A percentile compares a stretch with the other conserved stretches of the same genome.
phyloP scores from a whole-genome alignment of 1,140 invertebrate species.

The Cherax quadricarinatus region DNA sequence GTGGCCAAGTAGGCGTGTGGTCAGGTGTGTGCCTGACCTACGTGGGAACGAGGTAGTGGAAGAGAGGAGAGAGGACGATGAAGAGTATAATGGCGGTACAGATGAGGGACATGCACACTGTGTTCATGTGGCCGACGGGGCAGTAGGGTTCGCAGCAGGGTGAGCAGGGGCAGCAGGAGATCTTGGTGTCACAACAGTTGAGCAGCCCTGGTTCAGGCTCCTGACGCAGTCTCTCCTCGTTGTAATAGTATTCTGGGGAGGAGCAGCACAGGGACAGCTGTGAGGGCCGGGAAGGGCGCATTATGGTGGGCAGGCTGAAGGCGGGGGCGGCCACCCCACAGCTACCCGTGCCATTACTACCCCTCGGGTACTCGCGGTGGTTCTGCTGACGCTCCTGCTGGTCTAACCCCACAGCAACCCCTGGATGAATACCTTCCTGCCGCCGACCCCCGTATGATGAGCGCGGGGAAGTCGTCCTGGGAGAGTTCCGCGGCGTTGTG shows the following conservation, averaged over 20 bases:
- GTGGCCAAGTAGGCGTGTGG: no score
- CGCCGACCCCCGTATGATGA: background rate
- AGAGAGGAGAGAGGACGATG: constrained; percentile 67
- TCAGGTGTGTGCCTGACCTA: constrained; percentile 23
- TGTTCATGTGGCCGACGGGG: constrained; percentile 68
- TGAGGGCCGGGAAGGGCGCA: constrained; percentile 45
- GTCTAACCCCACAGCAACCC: background rate
- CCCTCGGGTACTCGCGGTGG: background rate
- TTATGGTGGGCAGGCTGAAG: constrained; percentile 24
- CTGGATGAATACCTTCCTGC: constrained; percentile 7
- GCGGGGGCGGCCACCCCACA: constrained; percentile 9
- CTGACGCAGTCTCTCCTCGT: constrained; percentile 62
- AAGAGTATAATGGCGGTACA: constrained; percentile 63
- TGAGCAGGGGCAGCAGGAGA: constrained; percentile 62
- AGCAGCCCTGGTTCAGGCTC: constrained; percentile 69
- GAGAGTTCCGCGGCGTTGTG: constrained; percentile 33
- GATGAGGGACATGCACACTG: constrained; percentile 65
- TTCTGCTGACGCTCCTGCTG: background rate
- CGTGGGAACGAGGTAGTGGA: constrained; percentile 69
- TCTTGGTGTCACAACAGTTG: constrained; percentile 62
- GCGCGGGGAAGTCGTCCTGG: constrained; percentile 31
- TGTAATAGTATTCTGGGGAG: constrained; percentile 51
- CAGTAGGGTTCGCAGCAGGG: constrained; percentile 64
- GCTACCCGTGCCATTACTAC: constrained; percentile 29
- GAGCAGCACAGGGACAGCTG: constrained; percentile 63